Evolutionary conservation across 2,797 vertebrate genomes (phyloP), one percentile per base, ranked within the genome.

Genomic region (Ambastaia sidthimunki): DNA sequence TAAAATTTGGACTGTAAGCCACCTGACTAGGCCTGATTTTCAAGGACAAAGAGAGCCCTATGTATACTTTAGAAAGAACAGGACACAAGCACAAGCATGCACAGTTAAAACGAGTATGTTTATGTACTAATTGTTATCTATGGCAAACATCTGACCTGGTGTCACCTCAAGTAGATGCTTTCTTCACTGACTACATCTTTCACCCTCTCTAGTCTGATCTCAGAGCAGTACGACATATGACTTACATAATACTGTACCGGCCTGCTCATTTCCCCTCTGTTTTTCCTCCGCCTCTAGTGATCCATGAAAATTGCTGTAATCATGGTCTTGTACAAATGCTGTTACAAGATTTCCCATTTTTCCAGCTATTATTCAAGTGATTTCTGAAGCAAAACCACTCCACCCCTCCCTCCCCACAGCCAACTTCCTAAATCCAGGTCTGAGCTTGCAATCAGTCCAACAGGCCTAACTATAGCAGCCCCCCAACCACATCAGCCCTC

Each of bases 61-160:
- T 62, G 4, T 10, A 16, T 4, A 59, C 19, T 25, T 59, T 23
- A 81, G 76, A 78, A 21, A 25, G 47, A 9, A 13, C 6, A 50
- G 69, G 69, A 23, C 55, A 34, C 55, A 50, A 67, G 41, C 4
- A 37, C 34, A 25, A 7, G 34, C 25, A 71, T 19, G 28, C 47
- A 74, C 63, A 34, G 28, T 57, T 62, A 68, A 76, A 19, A 81
- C 18, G 37, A 79, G 34, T 65, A 23, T n/a, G 5, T 60, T 60
- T 65, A 80, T 79, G 67, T 84, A 54, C 31, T 54, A 1, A 0
- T 25, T 82, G 87, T 89, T 90, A 90, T 91, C 62, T 89, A 84
- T 84, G 86, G 90, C 88, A 92, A 92, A 90, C 91, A 91, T 93
- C 90, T 93, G 88, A 91, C 89, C 89, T 84, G 82, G 84, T 84